Conservation (phyloP, 2,888 invertebrate species). For the Agonopterix heracliana region DNA sequence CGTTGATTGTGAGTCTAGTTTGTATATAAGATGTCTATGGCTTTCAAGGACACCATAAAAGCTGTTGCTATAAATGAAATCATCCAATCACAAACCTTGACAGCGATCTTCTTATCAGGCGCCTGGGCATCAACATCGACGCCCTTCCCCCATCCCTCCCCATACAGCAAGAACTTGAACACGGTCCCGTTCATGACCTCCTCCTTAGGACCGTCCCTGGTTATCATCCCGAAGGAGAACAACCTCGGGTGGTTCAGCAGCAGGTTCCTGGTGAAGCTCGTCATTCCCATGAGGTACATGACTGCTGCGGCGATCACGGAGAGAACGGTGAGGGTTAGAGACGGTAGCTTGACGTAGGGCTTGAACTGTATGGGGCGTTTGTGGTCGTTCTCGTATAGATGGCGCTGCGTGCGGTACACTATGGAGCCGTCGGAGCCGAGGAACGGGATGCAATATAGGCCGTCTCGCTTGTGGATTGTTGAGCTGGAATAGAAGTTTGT, state of each 20-base stretch:
- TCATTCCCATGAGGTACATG: conserved; percentile 27
- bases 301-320: conserved; percentile 75
- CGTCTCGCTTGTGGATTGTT: conserved; percentile 61
- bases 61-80: too few species aligned
- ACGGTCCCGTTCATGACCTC: conserved; percentile 75
- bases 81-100: conserved; percentile 66
- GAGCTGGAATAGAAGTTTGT: too few species aligned
- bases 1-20: too few species aligned
- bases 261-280: conserved; percentile 27
- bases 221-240: conserved; percentile 83
- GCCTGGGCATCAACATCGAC: conserved; percentile 63
- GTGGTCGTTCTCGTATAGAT: conserved; percentile 80
- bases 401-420: conserved; percentile 87
- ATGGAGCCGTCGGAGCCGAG: conserved; percentile 89
- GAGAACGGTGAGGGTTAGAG: conserved; percentile 48
- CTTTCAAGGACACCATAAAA: too few species aligned
- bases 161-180: conserved; percentile 83
- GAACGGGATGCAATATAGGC: conserved; percentile 84
- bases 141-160: conserved; percentile 84
- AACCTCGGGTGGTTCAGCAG: conserved; percentile 50
- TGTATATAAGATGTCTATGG: too few species aligned
- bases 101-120: conserved; percentile 80
- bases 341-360: conserved; percentile 32
- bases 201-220: conserved; percentile 80
- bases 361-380: conserved; percentile 82